These are phyloP conservation scores for Colletes collaris DNA, from an alignment of 2,888 invertebrate species.

Conservation along the genomic window DNA sequence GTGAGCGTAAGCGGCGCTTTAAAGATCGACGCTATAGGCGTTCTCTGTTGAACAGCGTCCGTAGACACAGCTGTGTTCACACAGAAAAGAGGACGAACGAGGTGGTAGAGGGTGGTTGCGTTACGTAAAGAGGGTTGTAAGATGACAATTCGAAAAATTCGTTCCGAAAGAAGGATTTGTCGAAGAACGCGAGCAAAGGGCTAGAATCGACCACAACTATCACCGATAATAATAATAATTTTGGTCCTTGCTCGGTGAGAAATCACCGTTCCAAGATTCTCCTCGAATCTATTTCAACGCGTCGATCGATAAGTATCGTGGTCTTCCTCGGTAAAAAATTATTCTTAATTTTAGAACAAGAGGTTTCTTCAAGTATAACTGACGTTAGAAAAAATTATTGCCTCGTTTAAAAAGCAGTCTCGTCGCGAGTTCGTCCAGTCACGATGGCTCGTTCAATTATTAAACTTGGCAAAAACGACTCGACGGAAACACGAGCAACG, in stretches of 20 bases:
- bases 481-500: constrained; percentile 5
- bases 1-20: constrained; percentile 12
- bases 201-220: no score
- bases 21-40: constrained; percentile 21
- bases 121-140: constrained; percentile 41
- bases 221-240: no score
- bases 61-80: constrained; percentile 22
- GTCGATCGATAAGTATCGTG: no score
- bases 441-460: background rate
- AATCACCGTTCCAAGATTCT: no score
- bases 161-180: no score
- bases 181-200: background rate
- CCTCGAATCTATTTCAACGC: no score
- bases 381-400: background rate
- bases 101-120: constrained; percentile 14
- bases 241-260: no score
- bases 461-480: background rate
- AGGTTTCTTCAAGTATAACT: no score
- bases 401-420: background rate
- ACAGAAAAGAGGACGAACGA: constrained; percentile 16
- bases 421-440: background rate
- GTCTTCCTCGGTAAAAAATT: no score
- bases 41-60: background rate
- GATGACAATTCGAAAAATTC: constrained; percentile 25
- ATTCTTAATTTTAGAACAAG: no score